Evolutionary conservation across 2,113 vertebrate genomes (phyloP).

Genomic region (Halcyon malimbica): DNA sequence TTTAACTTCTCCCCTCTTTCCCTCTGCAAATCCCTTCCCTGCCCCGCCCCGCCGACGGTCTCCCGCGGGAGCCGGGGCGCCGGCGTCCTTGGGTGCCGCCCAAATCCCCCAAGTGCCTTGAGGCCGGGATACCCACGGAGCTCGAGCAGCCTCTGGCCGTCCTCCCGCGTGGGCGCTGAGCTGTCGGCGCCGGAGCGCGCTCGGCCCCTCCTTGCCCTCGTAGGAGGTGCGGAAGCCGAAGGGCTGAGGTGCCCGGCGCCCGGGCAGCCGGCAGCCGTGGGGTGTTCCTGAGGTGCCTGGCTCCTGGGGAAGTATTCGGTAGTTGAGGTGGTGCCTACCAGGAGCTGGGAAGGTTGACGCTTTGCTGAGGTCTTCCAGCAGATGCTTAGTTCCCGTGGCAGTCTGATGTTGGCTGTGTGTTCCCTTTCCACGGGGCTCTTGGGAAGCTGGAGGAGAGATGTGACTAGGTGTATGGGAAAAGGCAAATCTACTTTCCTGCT

Average conservation of each 20-base stretch:
- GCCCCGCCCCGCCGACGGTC: not conserved
- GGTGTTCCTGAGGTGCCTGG: not conserved
- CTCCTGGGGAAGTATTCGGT: not conserved
- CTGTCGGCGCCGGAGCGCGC: not conserved
- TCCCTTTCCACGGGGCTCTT: not conserved
- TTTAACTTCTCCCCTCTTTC: no score
- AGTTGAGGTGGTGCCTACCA: not conserved
- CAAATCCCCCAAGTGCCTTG: not conserved
- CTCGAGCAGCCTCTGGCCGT: not conserved
- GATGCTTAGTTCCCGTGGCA: not conserved
- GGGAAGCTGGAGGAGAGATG: not conserved
- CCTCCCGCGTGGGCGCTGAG: not conserved
- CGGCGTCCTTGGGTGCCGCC: not conserved
- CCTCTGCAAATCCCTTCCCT: no score
- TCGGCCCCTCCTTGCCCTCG: not conserved
- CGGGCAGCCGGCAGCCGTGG: not conserved
- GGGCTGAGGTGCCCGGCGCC: not conserved
- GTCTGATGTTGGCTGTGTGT: not conserved
- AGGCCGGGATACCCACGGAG: not conserved
- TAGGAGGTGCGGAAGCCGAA: not conserved
- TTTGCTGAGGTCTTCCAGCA: not conserved
- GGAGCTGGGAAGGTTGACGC: not conserved
- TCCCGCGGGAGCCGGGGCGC: not conserved
- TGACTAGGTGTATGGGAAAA: not conserved
- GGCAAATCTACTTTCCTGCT: not conserved